Percentiles rank a stretch among this genome's conserved stretches.
phyloP scores from a whole-genome alignment of 2,797 vertebrate species.

The Anas georgica region DNA sequence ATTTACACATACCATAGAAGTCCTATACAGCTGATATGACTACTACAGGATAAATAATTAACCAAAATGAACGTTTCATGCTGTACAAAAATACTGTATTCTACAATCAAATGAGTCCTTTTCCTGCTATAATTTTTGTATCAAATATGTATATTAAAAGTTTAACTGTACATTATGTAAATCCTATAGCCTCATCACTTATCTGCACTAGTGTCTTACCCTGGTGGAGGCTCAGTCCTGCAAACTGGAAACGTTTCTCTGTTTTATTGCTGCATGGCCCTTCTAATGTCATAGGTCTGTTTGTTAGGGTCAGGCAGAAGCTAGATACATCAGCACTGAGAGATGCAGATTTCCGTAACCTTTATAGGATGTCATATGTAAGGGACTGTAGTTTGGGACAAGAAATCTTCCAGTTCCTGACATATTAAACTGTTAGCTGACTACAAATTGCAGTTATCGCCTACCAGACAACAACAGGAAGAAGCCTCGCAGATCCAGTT shows the following conservation, averaged over 20 bases:
- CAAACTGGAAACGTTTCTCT: conserved; percentile 45
- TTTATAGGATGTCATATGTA: neutral
- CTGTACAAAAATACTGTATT: conserved; percentile 77
- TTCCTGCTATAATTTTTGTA: conserved; percentile 75
- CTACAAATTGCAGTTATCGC: neutral
- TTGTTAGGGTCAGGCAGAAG: conserved; percentile 68
- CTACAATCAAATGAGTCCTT: conserved; percentile 71
- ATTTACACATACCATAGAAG: conserved; percentile 60
- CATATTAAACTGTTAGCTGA: neutral
- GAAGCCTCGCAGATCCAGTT: conserved; percentile 36
- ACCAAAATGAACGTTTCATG: conserved; percentile 68
- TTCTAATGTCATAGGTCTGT: conserved; percentile 39
- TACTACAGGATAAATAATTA: conserved; percentile 73
- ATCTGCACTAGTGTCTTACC: conserved; percentile 63
- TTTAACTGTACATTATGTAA: conserved; percentile 77
- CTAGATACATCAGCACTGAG: conserved; percentile 13
- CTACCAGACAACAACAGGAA: conserved; percentile 7
- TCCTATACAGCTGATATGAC: conserved; percentile 66
- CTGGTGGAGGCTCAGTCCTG: conserved; percentile 51
- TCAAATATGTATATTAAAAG: conserved; percentile 79
- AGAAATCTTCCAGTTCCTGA: conserved; percentile 15
- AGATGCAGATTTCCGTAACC: neutral
- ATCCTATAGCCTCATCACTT: conserved; percentile 59
- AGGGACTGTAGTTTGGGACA: conserved; percentile 33
- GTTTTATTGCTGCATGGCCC: conserved; percentile 75